Conservation (phyloP, 2,888 invertebrate genomes). For the Caenorhabditis wallacei region DNA sequence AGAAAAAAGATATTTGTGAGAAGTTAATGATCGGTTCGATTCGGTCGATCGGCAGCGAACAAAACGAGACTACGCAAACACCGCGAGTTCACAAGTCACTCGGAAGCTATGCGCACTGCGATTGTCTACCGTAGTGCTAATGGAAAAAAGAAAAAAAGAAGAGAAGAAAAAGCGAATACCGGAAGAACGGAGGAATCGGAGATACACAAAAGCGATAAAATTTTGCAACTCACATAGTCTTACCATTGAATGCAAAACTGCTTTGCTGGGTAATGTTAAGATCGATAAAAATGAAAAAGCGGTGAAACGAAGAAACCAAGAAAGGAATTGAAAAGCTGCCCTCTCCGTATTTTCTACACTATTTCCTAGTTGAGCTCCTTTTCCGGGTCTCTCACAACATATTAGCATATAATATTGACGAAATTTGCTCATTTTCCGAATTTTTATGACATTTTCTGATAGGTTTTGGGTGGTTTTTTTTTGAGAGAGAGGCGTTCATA, state of each 20-base stretch:
- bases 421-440: slow-evolving; percentile 17
- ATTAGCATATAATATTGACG: slow-evolving; percentile 35
- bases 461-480: neutral
- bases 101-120: slow-evolving; percentile 2
- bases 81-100: slow-evolving; percentile 13
- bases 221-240: slow-evolving; percentile 4
- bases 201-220: slow-evolving; percentile 24
- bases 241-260: neutral
- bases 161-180: neutral
- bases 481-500: neutral
- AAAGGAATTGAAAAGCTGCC: slow-evolving; percentile 7
- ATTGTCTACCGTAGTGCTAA: slow-evolving; percentile 35
- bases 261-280: neutral
- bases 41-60: slow-evolving; percentile 13
- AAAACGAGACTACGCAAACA: slow-evolving; percentile 41
- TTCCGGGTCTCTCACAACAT: slow-evolving; percentile 30
- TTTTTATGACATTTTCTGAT: neutral
- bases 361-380: slow-evolving; percentile 29
- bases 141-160: neutral
- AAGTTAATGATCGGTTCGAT: slow-evolving; percentile 15
- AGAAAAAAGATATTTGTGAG: slow-evolving; percentile 1
- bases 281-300: slow-evolving; percentile 26
- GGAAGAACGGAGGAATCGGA: neutral
- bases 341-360: slow-evolving; percentile 22
- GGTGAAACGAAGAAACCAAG: slow-evolving; percentile 28